Percentiles rank a stretch among this genome's conserved stretches.
Evolutionary conservation across 2,113 vertebrate genomes (phyloP).

Genomic region (Callipepla californica): DNA sequence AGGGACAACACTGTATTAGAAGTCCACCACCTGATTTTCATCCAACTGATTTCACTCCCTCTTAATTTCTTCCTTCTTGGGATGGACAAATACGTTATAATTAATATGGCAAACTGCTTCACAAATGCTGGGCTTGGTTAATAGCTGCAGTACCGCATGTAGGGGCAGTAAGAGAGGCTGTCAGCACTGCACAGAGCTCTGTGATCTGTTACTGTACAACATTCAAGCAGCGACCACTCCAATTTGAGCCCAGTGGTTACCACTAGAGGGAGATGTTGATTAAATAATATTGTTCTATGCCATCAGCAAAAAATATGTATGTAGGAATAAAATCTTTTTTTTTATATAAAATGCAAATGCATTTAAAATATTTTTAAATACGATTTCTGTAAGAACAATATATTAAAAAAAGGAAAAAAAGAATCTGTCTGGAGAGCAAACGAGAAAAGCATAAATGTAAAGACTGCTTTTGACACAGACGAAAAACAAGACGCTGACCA

Average conservation of each 20-base stretch:
- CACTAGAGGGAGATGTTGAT: slow-evolving; percentile 44
- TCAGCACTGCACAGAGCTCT: rapidly evolving
- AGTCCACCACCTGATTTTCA: neutral
- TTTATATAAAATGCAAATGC: neutral
- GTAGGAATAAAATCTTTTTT: neutral
- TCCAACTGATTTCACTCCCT: neutral
- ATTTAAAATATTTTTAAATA: neutral
- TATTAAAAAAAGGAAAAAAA: rapidly evolving
- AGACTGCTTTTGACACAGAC: neutral
- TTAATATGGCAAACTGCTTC: neutral
- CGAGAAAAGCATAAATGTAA: neutral
- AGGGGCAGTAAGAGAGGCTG: neutral
- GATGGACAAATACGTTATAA: neutral
- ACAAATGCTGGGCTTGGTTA: neutral
- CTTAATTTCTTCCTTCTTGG: neutral
- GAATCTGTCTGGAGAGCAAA: neutral
- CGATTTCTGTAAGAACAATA: neutral
- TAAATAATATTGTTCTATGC: neutral
- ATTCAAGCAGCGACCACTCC: rapidly evolving
- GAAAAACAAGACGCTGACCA: neutral
- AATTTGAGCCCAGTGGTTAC: neutral
- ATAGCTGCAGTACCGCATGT: neutral
- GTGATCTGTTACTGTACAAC: rapidly evolving
- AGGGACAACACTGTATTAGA: neutral
- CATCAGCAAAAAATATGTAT: too few relatives aligned